These are phyloP conservation scores for Musca domestica DNA, from an alignment of 1,140 invertebrate species.

Conservation along the genomic window DNA sequence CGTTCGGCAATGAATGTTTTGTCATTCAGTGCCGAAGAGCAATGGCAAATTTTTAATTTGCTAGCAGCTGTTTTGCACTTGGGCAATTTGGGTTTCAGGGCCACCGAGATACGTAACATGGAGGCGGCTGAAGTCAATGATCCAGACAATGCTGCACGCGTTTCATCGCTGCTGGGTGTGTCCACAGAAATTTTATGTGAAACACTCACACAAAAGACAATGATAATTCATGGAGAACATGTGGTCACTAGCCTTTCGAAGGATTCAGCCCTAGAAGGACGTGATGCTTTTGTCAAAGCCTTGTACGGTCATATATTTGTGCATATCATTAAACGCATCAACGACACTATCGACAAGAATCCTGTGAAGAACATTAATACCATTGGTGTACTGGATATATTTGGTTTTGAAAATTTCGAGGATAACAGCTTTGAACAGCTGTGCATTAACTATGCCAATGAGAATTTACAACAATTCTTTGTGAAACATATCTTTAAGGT, in stretches of 20 bases:
- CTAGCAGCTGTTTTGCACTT: constrained; percentile 83
- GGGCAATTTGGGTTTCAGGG: constrained; percentile 86
- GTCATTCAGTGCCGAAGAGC: constrained; percentile 81
- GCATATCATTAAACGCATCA: constrained; percentile 88
- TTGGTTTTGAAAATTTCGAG: constrained; percentile 95
- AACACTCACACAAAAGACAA: constrained; percentile 81
- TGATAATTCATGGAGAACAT: constrained; percentile 83
- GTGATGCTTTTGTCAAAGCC: constrained; percentile 89
- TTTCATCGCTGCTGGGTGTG: constrained; percentile 71
- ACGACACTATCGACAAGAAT: constrained; percentile 76
- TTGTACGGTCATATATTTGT: constrained; percentile 92
- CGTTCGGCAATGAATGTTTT: constrained; percentile 88
- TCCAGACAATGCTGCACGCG: constrained; percentile 61
- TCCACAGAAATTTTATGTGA: constrained; percentile 68
- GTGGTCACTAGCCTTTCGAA: constrained; percentile 73
- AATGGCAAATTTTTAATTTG: constrained; percentile 80
- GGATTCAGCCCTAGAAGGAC: constrained; percentile 73
- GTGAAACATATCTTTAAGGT: constrained; percentile 85
- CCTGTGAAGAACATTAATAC: constrained; percentile 59
- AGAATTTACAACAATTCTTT: constrained; percentile 96
- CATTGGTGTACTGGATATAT: constrained; percentile 93
- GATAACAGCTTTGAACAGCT: constrained; percentile 94
- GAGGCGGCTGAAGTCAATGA: constrained; percentile 80
- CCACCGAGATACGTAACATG: constrained; percentile 70
- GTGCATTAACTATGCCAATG: constrained; percentile 97